Percentiles rank a stretch among this genome's conserved stretches.
phyloP scores from a whole-genome alignment of 2,113 vertebrate genomes.

The Accipiter virgatus region DNA sequence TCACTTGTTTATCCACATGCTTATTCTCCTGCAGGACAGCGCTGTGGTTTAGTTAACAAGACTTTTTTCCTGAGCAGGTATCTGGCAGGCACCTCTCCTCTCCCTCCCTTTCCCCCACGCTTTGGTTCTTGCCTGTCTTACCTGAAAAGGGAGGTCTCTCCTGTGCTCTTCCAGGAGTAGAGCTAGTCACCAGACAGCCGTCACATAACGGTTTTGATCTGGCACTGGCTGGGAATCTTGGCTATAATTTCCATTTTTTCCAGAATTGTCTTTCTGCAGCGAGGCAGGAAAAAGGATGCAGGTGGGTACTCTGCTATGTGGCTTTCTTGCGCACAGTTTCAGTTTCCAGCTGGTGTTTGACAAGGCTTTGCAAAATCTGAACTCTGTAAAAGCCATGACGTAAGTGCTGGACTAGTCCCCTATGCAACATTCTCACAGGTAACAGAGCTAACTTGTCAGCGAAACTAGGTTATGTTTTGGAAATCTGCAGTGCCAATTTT shows the following conservation, averaged over 20 bases:
- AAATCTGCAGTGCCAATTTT: neutral
- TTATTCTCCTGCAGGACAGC: neutral
- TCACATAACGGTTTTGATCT: neutral
- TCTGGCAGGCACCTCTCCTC: neutral
- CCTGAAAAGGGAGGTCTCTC: neutral
- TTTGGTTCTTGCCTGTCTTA: neutral
- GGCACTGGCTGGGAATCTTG: neutral
- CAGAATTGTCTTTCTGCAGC: neutral
- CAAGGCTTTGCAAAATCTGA: neutral
- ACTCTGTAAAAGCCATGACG: neutral
- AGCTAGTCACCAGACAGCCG: neutral
- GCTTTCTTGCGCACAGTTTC: neutral
- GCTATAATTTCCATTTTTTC: neutral
- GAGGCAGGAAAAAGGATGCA: neutral
- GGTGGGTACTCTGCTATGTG: neutral
- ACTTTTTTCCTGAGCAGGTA: neutral
- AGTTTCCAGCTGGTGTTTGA: neutral
- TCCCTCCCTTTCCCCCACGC: neutral
- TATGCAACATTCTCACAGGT: neutral
- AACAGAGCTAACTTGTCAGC: neutral
- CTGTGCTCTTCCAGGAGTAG: neutral
- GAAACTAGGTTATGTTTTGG: neutral
- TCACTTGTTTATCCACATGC: neutral
- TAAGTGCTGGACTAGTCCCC: neutral
- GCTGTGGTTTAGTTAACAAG: neutral